Evolutionary conservation across 2,888 invertebrate genomes (phyloP).

Genomic region (Morpho deidamia): DNA sequence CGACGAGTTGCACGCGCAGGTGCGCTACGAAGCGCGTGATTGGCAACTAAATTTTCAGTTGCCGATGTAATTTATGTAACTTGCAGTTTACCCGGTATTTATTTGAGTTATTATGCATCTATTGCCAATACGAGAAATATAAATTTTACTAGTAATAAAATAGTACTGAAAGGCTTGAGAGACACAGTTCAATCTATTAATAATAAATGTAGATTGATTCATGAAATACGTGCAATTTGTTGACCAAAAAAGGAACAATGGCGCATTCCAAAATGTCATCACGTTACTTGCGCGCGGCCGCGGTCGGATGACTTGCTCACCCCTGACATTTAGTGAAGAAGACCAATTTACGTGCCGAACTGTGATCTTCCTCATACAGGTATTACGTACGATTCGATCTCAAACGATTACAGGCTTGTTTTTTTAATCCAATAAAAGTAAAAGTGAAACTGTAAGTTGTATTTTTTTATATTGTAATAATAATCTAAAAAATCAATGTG

Average conservation of each 20-base stretch:
- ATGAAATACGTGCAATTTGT: constrained; percentile 12
- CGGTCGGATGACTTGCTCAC: constrained; percentile 36
- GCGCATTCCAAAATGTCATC: constrained; percentile 50
- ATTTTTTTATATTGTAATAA: constrained; percentile 4
- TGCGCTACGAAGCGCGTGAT: constrained; percentile 30
- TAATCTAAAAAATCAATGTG: background rate
- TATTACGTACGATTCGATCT: constrained; percentile 60
- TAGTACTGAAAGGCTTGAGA: background rate
- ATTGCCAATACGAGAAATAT: constrained; percentile 9
- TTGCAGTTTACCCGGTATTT: constrained; percentile 9
- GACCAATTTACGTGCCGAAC: constrained; percentile 56
- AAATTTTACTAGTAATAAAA: background rate
- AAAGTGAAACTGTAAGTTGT: constrained; percentile 46
- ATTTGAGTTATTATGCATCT: constrained; percentile 19
- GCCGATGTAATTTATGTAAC: constrained; percentile 28
- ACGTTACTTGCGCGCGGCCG: constrained; percentile 27
- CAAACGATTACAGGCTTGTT: constrained; percentile 43
- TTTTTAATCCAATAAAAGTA: constrained; percentile 38
- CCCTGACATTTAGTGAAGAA: constrained; percentile 65
- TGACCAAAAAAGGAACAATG: constrained; percentile 23
- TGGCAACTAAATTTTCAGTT: constrained; percentile 31
- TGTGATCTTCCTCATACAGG: constrained; percentile 56
- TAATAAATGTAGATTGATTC: constrained; percentile 13
- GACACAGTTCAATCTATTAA: background rate
- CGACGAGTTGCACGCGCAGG: constrained; percentile 33